Base-by-base conservation (phyloP, 2,888 invertebrate species). In the Cetonia aurata region DNA sequence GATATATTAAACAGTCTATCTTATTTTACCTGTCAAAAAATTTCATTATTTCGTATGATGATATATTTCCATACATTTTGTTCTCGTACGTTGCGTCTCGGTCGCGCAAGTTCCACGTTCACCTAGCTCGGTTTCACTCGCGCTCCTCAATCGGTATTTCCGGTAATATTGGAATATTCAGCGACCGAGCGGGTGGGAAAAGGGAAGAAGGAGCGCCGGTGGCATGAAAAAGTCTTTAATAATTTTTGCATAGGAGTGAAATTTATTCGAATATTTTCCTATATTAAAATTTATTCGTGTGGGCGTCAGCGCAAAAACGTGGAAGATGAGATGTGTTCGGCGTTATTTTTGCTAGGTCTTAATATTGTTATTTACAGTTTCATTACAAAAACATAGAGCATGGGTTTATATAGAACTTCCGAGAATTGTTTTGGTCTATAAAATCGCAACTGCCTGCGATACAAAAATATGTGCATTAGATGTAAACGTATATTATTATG, bases 41-140 rank as follows among this genome's bases (percentile, higher is more conserved):
- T 82, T 83, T 83, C 83, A 83, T 83, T 83, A 83, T 82, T 80
- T 79, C 77, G 78, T 80, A 81, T 81, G 82, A 82, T 82, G 82
- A 83, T 83, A 82, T 82, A 83, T 83, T 79, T 82, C 80, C 77
- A 75, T 79, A 77, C 75, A 75, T 73, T 75, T 73, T 71, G 66
- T 72, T 72, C 71, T 70, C 50, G 67, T 73, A 73, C 71, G 71
- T 71, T 71, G 37, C 67, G 62, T 73, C 72, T 69, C 70, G 67
- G 72, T 50, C 67, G 19, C 13, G 25, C 44, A 9, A 33, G 33
- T 6, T 12, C 42, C 31, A 55, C 52, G 13, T n/a, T 25, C 15
- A 25, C 37, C 41, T 57, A 19, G 25, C 10, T 31, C 31, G 25
- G 42, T 69, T 67, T 46, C 53, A 31, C 67, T 55, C 42, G 13